Percentiles rank a stretch among this genome's conserved stretches.
Evolutionary conservation across 2,888 invertebrate genomes (phyloP).

Genomic region (Parnassius apollo): DNA sequence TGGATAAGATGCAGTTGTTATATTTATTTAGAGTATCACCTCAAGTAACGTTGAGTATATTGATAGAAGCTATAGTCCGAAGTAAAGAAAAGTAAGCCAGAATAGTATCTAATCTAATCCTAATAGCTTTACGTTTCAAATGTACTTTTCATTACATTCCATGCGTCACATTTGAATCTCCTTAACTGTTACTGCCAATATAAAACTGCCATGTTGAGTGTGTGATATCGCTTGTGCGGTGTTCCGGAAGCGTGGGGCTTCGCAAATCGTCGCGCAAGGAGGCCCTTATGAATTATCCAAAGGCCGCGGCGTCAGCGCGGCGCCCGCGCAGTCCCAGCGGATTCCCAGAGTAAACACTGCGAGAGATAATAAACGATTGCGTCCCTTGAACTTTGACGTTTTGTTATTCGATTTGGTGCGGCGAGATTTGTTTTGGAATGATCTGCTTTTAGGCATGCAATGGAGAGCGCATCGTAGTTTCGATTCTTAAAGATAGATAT

Average conservation of each 20-base stretch:
- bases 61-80: too few species aligned
- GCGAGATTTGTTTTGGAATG: neutral
- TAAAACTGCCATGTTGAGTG: slow-evolving; percentile 53
- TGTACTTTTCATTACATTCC: slow-evolving; percentile 13
- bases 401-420: slow-evolving; percentile 6
- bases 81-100: too few species aligned
- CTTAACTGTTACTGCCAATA: slow-evolving; percentile 27
- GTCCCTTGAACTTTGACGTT: slow-evolving; percentile 9
- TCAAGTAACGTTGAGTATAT: too few species aligned
- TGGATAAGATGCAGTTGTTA: too few species aligned
- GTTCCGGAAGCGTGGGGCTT: slow-evolving; percentile 56
- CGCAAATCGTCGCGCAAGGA: slow-evolving; percentile 39
- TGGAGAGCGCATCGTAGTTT: too few species aligned
- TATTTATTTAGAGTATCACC: too few species aligned
- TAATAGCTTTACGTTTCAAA: neutral
- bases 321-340: slow-evolving; percentile 50
- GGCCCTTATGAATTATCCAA: slow-evolving; percentile 77
- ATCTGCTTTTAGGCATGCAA: neutral
- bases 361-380: slow-evolving; percentile 52
- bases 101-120: neutral
- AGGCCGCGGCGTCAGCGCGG: slow-evolving; percentile 56
- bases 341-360: slow-evolving; percentile 51
- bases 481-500: too few species aligned
- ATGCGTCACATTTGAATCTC: slow-evolving; percentile 19
- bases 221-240: slow-evolving; percentile 45